These are phyloP conservation scores for Tetraodon nigroviridis DNA, from an alignment of 2,113 vertebrate species.

Conservation along the genomic window DNA sequence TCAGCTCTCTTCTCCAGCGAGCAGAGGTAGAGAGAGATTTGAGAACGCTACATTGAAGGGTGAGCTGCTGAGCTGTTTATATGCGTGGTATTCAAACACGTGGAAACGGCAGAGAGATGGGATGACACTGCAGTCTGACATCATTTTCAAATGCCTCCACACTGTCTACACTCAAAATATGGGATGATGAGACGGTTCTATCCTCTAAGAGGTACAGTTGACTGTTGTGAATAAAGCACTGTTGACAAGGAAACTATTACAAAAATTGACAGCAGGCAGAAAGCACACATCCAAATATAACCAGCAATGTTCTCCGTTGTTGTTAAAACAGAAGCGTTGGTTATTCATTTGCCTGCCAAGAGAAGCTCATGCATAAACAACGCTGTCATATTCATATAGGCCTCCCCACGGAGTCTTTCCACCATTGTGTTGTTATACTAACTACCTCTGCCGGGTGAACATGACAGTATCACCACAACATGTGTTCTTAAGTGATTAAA, in stretches of 20 bases:
- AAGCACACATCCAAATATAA: constrained; percentile 28
- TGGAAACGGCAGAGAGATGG: not conserved
- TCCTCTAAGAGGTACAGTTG: constrained; percentile 3
- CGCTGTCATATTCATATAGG: constrained; percentile 63
- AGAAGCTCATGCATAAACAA: constrained; percentile 70
- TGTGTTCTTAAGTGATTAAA: constrained; percentile 67
- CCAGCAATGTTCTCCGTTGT: constrained; percentile 31
- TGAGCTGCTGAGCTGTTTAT: not conserved
- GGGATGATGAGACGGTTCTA: constrained; percentile 7
- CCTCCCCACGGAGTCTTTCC: constrained; percentile 49
- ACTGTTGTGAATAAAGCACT: constrained; percentile 15
- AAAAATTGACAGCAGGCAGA: constrained; percentile 44
- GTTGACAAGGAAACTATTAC: constrained; percentile 22
- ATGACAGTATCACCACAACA: constrained; percentile 66
- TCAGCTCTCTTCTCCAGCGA: constrained; percentile 5
- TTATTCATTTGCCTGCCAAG: constrained; percentile 49
- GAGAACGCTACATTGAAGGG: constrained; percentile 32
- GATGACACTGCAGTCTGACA: constrained; percentile 13
- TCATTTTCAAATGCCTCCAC: constrained; percentile 9
- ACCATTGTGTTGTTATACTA: constrained; percentile 57
- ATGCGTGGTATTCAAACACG: constrained; percentile 26
- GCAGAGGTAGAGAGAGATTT: constrained; percentile 13
- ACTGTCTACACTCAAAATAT: constrained; percentile 7
- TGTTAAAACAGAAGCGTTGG: constrained; percentile 34
- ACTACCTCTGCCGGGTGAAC: constrained; percentile 62